Evolutionary conservation across 1,140 invertebrate genomes (phyloP).

Genomic region (Pissodes strobi): DNA sequence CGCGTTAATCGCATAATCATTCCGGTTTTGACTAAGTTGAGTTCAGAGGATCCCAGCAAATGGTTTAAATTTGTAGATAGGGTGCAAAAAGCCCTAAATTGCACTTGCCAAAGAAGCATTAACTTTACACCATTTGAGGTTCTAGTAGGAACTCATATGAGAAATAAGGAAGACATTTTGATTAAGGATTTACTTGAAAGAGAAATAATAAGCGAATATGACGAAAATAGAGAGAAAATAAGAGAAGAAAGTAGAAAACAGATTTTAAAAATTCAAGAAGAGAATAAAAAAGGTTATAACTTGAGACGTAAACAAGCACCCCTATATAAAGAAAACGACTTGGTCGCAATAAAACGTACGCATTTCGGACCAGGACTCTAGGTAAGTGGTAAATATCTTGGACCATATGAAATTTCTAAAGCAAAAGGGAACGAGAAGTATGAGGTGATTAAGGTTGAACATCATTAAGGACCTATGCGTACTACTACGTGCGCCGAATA

Average conservation of each 20-base stretch:
- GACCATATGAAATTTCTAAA: too few relatives aligned
- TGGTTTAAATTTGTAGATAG: conserved; percentile 49
- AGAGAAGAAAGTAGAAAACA: conserved; percentile 41
- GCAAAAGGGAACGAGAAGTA: too few relatives aligned
- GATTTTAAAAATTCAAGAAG: conserved; percentile 48
- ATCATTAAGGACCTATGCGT: too few relatives aligned
- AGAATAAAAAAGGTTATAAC: conserved; percentile 47
- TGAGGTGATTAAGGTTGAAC: too few relatives aligned
- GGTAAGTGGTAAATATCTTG: too few relatives aligned
- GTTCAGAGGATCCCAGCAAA: conserved; percentile 33
- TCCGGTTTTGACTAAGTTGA: conserved; percentile 43
- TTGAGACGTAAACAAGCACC: conserved; percentile 15
- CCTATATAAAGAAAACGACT: conserved; percentile 22
- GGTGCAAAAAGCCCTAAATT: conserved; percentile 49
- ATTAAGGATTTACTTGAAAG: conserved; percentile 28
- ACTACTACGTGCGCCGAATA: too few relatives aligned
- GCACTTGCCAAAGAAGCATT: conserved; percentile 49
- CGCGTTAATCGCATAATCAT: conserved; percentile 44
- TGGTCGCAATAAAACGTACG: conserved; percentile 28
- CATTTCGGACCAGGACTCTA: too few relatives aligned
- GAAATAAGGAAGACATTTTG: conserved; percentile 36
- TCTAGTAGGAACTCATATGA: conserved; percentile 46
- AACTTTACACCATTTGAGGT: conserved; percentile 50
- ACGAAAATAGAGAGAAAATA: conserved; percentile 36
- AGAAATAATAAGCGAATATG: conserved; percentile 8